Evolutionary conservation across 2,113 vertebrate species (phyloP), one percentile per base, ranked within the genome.

Genomic region (Centrocercus urophasianus): DNA sequence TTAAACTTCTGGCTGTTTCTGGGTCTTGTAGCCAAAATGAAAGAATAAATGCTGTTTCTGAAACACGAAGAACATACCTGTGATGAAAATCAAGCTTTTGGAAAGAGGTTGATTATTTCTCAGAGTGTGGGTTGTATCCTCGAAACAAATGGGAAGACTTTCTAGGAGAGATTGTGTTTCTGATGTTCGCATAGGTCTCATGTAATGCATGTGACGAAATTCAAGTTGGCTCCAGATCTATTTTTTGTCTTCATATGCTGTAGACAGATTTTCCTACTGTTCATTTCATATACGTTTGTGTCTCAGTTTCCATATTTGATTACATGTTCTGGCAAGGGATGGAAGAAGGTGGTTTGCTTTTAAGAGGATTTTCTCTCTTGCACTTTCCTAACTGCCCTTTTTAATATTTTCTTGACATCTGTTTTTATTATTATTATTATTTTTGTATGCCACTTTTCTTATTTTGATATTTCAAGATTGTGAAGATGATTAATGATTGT

Each of bases 101-200:
- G 90, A 15, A 25, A 36, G 14, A 14, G 22, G 60, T 67, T 64
- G 66, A 48, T 73, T 89, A 27, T 83, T 90, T 96, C 75, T 91
- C 60, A 83, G 70, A 21, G 85, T 83, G 45, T 95, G 87, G 80
- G 66, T 94, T 96, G 52, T 92, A 70, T 96, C 94, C 89, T 45
- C 81, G 92, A 90, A 73, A 43, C 90, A 94, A 91, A 38, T 6
- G 5, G 19, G 83, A 96, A 94, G 93, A 92, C 42, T 86, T 96
- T 96, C 91, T 93, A 97, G 86, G 77, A 57, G n/a, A 95, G 85
- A 97, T 97, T 90, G 92, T 78, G 38, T 97, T 74, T 94, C 91
- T 96, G 93, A 92, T 94, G 78, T 93, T 94, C 93, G 94, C 92
- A 48, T 92, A 84, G 71, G 17, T 95, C 93, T 96, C 59, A 19